Conservation (phyloP, 2,113 vertebrate species). For the Vulpes ferrilata region DNA sequence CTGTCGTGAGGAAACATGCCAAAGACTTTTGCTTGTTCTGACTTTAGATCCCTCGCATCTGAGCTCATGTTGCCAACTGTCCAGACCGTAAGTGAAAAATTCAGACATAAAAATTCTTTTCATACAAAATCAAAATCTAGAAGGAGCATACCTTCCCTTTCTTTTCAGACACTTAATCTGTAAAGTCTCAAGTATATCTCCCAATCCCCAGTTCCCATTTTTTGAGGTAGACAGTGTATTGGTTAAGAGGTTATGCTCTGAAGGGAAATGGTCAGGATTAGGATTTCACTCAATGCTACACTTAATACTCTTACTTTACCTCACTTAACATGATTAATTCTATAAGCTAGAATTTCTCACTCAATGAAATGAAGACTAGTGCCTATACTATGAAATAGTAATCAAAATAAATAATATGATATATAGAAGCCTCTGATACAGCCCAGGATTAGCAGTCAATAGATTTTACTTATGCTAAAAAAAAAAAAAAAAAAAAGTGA, state of each 20-base stretch:
- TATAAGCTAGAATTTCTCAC: neutral
- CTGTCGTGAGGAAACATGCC: neutral
- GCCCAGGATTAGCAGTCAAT: neutral
- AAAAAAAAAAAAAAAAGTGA: neutral
- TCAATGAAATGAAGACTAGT: neutral
- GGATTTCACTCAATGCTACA: neutral
- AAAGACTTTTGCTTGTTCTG: neutral
- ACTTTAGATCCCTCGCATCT: neutral
- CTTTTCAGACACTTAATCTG: neutral
- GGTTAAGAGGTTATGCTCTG: neutral
- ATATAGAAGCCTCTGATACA: neutral
- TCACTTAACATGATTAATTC: neutral
- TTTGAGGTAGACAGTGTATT: neutral
- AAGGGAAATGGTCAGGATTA: neutral
- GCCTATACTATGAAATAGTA: neutral
- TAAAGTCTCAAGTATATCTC: neutral
- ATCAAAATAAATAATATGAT: neutral
- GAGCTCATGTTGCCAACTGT: neutral
- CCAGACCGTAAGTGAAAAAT: neutral
- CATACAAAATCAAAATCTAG: neutral
- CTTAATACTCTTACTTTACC: neutral
- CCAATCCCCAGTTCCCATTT: neutral
- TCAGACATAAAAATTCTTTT: neutral
- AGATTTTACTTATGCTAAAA: neutral
- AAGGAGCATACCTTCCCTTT: neutral